Base-by-base conservation (phyloP, 2,113 vertebrate genomes). In the Cottus gobio region DNA sequence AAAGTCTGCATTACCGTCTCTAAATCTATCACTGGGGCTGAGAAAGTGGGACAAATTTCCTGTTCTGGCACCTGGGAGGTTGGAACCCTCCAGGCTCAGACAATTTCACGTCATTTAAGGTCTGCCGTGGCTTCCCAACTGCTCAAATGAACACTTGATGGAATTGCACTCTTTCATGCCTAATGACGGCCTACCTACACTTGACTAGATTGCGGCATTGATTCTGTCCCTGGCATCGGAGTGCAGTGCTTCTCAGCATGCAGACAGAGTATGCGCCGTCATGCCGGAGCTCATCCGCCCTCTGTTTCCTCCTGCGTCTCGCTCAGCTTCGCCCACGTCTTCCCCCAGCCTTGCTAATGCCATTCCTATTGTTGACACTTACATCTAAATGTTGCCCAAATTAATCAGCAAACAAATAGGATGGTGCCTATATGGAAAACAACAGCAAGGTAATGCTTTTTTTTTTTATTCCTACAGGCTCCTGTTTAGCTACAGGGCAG, bases 1-100 rank as follows among this genome's bases (percentile, higher is more conserved):
- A 90, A 91, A 91, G 90, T 85, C 69, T 77, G 52, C 64, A 67
- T 81, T 89, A 88, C 69, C 61, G 67, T 68, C 85, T 70, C 76
- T 57, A 70, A 88, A 84, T 83, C 24, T 82, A 87, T 86, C 6
- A 36, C 78, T 30, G 31, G 77, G 76, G 71, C 79, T 80, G 75
- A 83, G 82, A 94, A 94, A 93, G 83, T 91, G 86, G 89, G 87
- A 87, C 90, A 91, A 75, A 90, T 89, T 89, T 85, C 80, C 80
- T 73, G 86, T 67, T 79, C 90, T 72, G 75, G 85, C 77, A 93
- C 80, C 90, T 90, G 76, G 81, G 80, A 85, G 87, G 80, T 72
- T 85, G 77, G 80, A 86, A 75, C 70, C 87, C 87, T 79, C 56
- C 62, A 28, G 63, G 85, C 87, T 86, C 68, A 82, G 68, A 90